Evolutionary conservation across 1,140 invertebrate species (phyloP).

Genomic region (Drosophila setifemur): DNA sequence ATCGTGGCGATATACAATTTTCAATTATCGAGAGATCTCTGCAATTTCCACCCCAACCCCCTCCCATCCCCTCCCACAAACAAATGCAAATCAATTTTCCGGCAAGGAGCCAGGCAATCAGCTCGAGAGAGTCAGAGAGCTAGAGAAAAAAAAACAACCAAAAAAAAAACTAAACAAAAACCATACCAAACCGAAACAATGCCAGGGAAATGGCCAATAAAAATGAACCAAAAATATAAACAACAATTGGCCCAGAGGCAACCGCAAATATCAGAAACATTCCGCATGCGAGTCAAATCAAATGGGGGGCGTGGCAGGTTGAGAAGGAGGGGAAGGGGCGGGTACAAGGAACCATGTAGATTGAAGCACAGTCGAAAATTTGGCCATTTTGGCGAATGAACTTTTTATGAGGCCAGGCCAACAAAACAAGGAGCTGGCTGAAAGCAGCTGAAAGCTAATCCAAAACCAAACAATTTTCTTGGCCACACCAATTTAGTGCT

Average conservation of each 20-base stretch:
- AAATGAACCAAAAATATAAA: constrained; percentile 72
- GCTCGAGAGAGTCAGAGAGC: constrained; percentile 6
- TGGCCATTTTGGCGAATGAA: constrained; percentile 70
- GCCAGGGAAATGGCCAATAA: constrained; percentile 62
- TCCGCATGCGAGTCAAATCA: constrained; percentile 13
- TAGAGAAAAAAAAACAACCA: too few species aligned
- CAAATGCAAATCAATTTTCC: constrained; percentile 59
- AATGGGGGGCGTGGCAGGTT: constrained; percentile 16
- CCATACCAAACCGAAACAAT: constrained; percentile 52
- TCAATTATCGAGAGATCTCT: constrained; percentile 64
- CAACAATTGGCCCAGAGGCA: constrained; percentile 55
- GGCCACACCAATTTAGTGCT: constrained; percentile 53
- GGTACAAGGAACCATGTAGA: constrained; percentile 9
- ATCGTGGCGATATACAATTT: constrained; percentile 54
- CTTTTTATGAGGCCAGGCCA: constrained; percentile 60
- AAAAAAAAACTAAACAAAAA: constrained; percentile 1
- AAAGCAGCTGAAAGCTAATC: constrained; percentile 34
- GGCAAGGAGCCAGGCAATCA: constrained; percentile 45
- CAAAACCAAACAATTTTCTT: constrained; percentile 61
- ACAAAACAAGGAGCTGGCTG: constrained; percentile 4
- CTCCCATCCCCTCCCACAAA: background rate
- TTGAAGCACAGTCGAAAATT: constrained; percentile 49
- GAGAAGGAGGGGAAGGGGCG: background rate
- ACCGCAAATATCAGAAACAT: constrained; percentile 40
- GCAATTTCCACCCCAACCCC: constrained; percentile 21